Conservation (phyloP, 2,888 invertebrate genomes). For the Corythucha ciliata region DNA sequence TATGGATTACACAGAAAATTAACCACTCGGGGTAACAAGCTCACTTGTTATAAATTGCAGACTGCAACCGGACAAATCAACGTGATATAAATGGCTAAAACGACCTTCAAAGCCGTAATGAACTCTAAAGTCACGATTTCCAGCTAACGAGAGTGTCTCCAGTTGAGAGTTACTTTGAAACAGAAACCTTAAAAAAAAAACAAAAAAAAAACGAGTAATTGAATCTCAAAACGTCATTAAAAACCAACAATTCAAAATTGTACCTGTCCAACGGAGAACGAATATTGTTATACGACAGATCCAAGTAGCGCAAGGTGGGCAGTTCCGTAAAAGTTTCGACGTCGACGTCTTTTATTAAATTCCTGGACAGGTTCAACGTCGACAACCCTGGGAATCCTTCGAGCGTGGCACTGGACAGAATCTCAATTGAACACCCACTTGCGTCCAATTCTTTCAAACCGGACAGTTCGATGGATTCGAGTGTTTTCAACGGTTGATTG, state of each 20-base stretch:
- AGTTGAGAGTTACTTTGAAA: constrained; percentile 59
- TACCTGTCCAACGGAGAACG: constrained; percentile 50
- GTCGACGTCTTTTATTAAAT: constrained; percentile 58
- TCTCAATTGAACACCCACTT: constrained; percentile 56
- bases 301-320: constrained; percentile 56
- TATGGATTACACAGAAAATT: too few species aligned
- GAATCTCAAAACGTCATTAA: not conserved
- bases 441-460: constrained; percentile 59
- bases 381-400: constrained; percentile 52
- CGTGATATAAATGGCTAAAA: constrained; percentile 54
- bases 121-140: constrained; percentile 30
- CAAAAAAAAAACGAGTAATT: not conserved
- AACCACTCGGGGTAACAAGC: too few species aligned
- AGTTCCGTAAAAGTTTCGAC: constrained; percentile 59
- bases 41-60: constrained; percentile 53
- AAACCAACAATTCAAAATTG: not conserved
- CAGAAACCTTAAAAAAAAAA: constrained; percentile 42
- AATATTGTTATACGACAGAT: constrained; percentile 63
- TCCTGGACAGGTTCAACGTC: constrained; percentile 58
- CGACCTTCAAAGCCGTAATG: constrained; percentile 33
- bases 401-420: constrained; percentile 56
- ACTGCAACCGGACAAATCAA: constrained; percentile 66
- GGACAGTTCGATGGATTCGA: constrained; percentile 52
- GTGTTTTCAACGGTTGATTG: constrained; percentile 46
- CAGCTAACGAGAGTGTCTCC: constrained; percentile 49